phyloP scores from a whole-genome alignment of 2,888 invertebrate species.

The Eremobia ochroleuca region DNA sequence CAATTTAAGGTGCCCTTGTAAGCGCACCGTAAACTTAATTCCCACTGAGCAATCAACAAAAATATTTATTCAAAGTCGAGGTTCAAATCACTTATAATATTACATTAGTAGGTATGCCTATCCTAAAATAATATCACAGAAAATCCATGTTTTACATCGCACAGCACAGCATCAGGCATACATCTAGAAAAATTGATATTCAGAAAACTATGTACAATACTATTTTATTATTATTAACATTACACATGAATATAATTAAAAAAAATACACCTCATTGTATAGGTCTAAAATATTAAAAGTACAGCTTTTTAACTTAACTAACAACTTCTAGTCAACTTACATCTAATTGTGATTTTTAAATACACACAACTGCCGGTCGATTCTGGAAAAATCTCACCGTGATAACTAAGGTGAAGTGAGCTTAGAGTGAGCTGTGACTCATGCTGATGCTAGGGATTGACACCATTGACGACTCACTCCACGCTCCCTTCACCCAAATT shows the following conservation, averaged over 20 bases:
- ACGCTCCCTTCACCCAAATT: too few species aligned
- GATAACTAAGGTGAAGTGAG: too few species aligned
- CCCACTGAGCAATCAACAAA: slow-evolving; percentile 1
- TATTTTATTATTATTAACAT: slow-evolving; percentile 8
- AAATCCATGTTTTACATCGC: slow-evolving; percentile 52
- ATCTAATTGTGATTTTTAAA: slow-evolving; percentile 10
- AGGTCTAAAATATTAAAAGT: not conserved
- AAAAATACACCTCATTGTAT: slow-evolving; percentile 11
- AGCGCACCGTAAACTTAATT: not conserved
- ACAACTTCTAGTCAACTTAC: not conserved
- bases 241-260: slow-evolving; percentile 4
- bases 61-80: not conserved
- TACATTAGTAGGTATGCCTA: slow-evolving; percentile 6
- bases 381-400: too few species aligned
- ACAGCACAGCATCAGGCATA: slow-evolving; percentile 16
- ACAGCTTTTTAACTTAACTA: not conserved
- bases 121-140: slow-evolving; percentile 61
- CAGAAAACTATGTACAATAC: slow-evolving; percentile 15
- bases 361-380: too few species aligned
- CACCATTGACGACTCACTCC: too few species aligned
- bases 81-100: not conserved
- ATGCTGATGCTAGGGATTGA: too few species aligned
- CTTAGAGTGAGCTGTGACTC: too few species aligned
- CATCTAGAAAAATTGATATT: slow-evolving; percentile 30
- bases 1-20: not conserved